These are phyloP conservation scores for cattle (Bos taurus) DNA, from an alignment of 2,113 vertebrate species.

Conservation along the genomic window DNA sequence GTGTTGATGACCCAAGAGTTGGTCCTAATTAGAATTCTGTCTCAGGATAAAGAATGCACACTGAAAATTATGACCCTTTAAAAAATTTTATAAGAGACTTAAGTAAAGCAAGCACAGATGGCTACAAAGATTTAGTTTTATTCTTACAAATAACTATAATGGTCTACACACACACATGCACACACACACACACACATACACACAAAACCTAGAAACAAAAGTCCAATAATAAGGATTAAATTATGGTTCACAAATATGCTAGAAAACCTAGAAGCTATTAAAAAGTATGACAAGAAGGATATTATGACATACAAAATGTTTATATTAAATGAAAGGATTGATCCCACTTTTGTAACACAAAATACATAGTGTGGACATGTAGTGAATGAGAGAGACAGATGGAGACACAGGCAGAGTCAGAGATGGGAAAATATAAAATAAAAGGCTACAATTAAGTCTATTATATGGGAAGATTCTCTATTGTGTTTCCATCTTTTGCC, in stretches of 20 bases:
- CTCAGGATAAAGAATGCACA: not conserved
- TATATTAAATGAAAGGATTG: not conserved
- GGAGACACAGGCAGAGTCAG: too few species aligned
- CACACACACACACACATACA: not conserved
- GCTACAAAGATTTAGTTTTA: not conserved
- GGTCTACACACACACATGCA: not conserved
- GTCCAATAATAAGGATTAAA: not conserved
- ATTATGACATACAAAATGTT: not conserved
- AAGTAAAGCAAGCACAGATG: not conserved
- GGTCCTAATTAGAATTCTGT: not conserved
- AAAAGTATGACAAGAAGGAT: not conserved
- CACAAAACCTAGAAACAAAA: not conserved
- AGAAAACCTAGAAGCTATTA: not conserved
- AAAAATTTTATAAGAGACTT: not conserved
- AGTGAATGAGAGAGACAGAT: not conserved
- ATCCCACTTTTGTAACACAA: not conserved
- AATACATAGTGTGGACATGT: not conserved
- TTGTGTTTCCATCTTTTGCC: not conserved
- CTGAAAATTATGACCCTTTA: not conserved
- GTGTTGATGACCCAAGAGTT: not conserved
- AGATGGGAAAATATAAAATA: too few species aligned
- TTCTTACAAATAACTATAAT: not conserved
- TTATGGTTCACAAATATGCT: not conserved
- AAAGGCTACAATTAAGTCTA: not conserved
- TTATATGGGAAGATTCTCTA: not conserved